Conservation (phyloP, 2,888 invertebrate genomes). For the Orgyia antiqua region DNA sequence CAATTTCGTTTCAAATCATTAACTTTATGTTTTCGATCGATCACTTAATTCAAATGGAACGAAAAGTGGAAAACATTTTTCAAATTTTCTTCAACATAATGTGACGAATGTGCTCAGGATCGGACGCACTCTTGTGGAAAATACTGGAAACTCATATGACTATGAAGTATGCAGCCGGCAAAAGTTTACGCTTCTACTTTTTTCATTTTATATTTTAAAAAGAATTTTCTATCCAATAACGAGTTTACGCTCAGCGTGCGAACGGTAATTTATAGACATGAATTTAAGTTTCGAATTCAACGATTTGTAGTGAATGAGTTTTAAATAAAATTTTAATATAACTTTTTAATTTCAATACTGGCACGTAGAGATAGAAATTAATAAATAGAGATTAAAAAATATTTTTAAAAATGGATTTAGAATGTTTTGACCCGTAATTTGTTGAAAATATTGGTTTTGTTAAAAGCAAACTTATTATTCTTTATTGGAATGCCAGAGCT, state of each 20-base stretch:
- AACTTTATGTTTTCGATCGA: too few relatives aligned
- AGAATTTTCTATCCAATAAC: slow-evolving; percentile 14
- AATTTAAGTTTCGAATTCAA: slow-evolving; percentile 20
- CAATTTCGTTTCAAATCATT: too few relatives aligned
- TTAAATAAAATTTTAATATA: slow-evolving; percentile 5
- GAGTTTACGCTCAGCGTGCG: slow-evolving; percentile 18
- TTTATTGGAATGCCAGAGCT: too few relatives aligned
- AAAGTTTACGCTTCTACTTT: slow-evolving; percentile 41
- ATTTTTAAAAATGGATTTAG: too few relatives aligned
- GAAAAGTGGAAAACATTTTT: too few relatives aligned
- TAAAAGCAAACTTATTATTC: too few relatives aligned
- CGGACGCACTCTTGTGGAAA: slow-evolving; percentile 55
- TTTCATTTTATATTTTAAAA: slow-evolving; percentile 24
- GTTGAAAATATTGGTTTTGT: too few relatives aligned
- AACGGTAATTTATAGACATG: slow-evolving; percentile 21
- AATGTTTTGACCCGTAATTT: too few relatives aligned
- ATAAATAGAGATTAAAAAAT: too few relatives aligned
- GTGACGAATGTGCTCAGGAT: slow-evolving; percentile 31
- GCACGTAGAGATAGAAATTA: too few relatives aligned
- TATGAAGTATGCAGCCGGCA: slow-evolving; percentile 40
- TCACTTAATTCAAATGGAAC: too few relatives aligned
- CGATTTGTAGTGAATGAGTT: slow-evolving; percentile 11
- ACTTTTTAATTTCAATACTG: too few relatives aligned
- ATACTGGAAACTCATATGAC: slow-evolving; percentile 55
- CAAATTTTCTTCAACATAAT: slow-evolving; percentile 20